Conservation (phyloP, 35 echinoderm and acorn worm genomes). For the Apostichopus japonicus region DNA sequence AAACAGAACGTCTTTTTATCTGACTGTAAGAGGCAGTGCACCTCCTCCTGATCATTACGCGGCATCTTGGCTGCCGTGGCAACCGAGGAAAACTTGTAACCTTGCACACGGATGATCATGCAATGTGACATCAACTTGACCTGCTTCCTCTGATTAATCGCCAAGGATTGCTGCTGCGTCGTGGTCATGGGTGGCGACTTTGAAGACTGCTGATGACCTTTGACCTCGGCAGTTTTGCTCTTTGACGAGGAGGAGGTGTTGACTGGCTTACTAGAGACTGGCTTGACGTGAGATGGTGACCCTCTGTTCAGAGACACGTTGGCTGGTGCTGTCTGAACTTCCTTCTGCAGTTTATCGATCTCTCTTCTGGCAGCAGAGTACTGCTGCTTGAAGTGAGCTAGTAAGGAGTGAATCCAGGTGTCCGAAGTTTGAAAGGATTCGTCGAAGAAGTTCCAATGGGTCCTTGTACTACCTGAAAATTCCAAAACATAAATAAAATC, state of each 20-base stretch:
- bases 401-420: constrained; percentile 86
- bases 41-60: constrained; percentile 42
- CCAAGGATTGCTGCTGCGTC: background rate
- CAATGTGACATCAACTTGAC: constrained; percentile 91
- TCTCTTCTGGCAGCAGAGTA: constrained; percentile 75
- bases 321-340: background rate
- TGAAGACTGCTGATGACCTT: constrained; percentile 37
- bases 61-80: constrained; percentile 49
- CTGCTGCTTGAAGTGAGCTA: constrained; percentile 97
- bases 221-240: constrained; percentile 3
- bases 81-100: constrained; percentile 61
- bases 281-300: background rate
- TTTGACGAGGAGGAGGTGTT: constrained; percentile 8
- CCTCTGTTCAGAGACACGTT: background rate
- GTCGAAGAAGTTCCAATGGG: constrained; percentile 92
- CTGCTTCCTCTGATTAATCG: constrained; percentile 26
- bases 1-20: constrained; percentile 92
- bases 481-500: background rate
- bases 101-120: constrained; percentile 73
- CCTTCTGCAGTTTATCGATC: constrained; percentile 59
- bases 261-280: background rate
- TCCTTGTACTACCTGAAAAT: constrained; percentile 73
- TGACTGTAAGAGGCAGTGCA: constrained; percentile 67
- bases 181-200: background rate
- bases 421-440: constrained; percentile 85